Evolutionary conservation across 2,888 invertebrate species (phyloP), one percentile per base, ranked within the genome.

Genomic region (Sphinx pinastri): DNA sequence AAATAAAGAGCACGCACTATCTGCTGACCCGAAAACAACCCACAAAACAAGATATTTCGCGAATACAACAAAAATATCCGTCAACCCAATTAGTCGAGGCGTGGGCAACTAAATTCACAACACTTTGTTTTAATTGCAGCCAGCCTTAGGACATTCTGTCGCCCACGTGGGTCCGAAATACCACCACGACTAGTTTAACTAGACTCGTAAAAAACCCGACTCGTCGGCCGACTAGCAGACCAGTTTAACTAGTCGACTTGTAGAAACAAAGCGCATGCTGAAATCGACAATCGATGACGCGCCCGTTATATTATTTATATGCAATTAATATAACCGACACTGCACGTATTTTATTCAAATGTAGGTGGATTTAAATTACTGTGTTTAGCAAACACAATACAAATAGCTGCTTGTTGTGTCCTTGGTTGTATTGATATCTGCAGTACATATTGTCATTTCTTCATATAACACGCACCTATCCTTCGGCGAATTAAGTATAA

Each of bases 121-220:
- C 63, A 55, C 10, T 63, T 63, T 49, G 47, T 47, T 57, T 57
- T 63, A 63, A 47, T 63, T 63, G 19, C 63, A 49, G 19, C 45
- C 63, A 63, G 69, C 66, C 74, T 77, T 71, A 78, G 79, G 79
- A 78, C 78, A 77, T 49, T 63, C 25, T 76, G 69, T 76, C 82
- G 79, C 86, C 86, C 84, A 86, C 84, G 84, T 81, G 82, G 78
- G 13, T 55, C 68, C 55, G 51, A 68, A 49, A 60, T 45, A 51
- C 31, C 25, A 31, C 25, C 49, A 8, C 51, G 51, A 52, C 59
- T 59, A 51, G 52, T 68, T 68, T 38, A 13, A 38, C 25, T 6
- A n/a, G 25, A 68, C 1, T 25, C 2, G 25, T 1, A 25, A 25
- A 25, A 54, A 25, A 57, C 13, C 13, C 0, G 31, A 58, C 58